phyloP scores from a whole-genome alignment of 2,888 invertebrate genomes.

The Ophion costatus region DNA sequence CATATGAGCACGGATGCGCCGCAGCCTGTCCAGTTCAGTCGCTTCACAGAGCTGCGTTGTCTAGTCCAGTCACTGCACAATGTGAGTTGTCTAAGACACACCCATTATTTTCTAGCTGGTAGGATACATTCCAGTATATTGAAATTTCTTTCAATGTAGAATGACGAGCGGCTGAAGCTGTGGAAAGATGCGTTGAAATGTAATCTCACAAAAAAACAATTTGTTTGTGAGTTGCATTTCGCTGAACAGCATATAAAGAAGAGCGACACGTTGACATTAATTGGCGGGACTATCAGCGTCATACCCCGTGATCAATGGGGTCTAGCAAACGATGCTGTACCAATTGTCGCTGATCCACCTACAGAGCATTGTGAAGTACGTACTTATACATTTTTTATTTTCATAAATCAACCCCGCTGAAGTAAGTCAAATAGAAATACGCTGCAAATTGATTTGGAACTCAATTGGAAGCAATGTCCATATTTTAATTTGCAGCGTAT shows the following conservation, averaged over 20 bases:
- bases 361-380: background rate
- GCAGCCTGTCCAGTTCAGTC: too few relatives aligned
- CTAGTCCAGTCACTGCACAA: too few relatives aligned
- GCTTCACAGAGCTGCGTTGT: too few relatives aligned
- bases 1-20: too few relatives aligned
- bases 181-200: background rate
- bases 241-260: background rate
- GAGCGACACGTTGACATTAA: background rate
- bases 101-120: background rate
- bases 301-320: background rate
- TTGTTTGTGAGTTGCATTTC: background rate
- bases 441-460: too few relatives aligned
- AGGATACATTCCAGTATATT: background rate
- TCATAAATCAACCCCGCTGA: background rate
- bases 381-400: background rate
- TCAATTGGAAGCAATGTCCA: too few relatives aligned
- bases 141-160: background rate
- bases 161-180: background rate
- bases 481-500: too few relatives aligned
- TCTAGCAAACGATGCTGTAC: background rate
- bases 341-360: background rate
- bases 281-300: background rate
- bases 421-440: background rate
- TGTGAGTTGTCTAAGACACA: too few relatives aligned
- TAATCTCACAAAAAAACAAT: background rate